Evolutionary conservation across 2,888 invertebrate species (phyloP), one percentile per base, ranked within the genome.

Genomic region (Platycheirus rosarum): DNA sequence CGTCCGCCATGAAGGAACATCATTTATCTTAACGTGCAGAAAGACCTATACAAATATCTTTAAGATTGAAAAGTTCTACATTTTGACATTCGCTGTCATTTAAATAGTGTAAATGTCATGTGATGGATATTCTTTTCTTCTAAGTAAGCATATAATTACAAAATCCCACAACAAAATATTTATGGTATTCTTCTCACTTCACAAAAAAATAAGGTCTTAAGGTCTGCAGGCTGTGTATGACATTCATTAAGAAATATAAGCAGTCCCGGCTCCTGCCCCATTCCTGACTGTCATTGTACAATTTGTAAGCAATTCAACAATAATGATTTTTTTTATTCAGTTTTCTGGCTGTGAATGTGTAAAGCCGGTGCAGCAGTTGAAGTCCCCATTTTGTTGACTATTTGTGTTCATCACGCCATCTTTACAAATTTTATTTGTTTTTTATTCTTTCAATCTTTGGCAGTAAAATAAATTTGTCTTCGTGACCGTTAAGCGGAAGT

Each of bases 381-480:
- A 29, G 6, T 16, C 23, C 32, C 63, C 20, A 48, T 53, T 66
- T 42, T 49, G 29, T 62, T 65, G 40, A 23, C 63, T 53, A 16
- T 32, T 68, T 46, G 42, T 55, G 40, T 68, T 74, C 42, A 74
- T 44, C 53, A 63, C 68, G 29, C 62, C 68, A 48, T 79, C 68
- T 46, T 74, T 79, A 68, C 68, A 79, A 68, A 37, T 51, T 46
- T 44, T 60, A 53, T 44, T 62, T n/a, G n/a, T 35, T 68, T 68
- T 68, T 62, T 55, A 55, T 60, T 42, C 51, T 48, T 60, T 55
- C 55, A 55, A 37, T 55, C 57, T 65, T 79, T 69, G 78, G 66
- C 62, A 74, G 74, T 66, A 55, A 49, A 48, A 74, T 74, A 14
- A 29, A 42, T 37, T 40, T 23, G 20, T 40, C 55, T 60, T 20